These are phyloP conservation scores for Cantharis rustica DNA, from an alignment of 2,888 invertebrate species.

Conservation along the genomic window DNA sequence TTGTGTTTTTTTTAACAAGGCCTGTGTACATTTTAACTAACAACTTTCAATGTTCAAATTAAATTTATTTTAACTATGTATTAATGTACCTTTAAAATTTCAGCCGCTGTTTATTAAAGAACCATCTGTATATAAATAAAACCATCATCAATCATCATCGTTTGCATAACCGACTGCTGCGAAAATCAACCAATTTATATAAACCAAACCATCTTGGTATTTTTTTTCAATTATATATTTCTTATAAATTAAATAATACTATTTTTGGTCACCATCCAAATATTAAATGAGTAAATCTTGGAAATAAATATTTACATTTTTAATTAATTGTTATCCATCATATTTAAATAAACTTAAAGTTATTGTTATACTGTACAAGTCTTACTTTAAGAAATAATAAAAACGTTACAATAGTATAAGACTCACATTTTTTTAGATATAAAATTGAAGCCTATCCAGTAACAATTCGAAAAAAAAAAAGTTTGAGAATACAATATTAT, in stretches of 20 bases:
- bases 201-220: neutral
- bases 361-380: neutral
- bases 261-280: neutral
- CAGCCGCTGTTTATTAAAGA: conserved; percentile 26
- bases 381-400: neutral
- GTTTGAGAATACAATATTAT: neutral
- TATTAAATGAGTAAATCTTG: neutral
- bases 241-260: neutral
- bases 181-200: neutral
- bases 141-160: conserved; percentile 19
- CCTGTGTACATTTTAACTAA: neutral
- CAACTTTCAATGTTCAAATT: neutral
- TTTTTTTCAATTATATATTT: neutral
- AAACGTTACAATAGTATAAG: neutral
- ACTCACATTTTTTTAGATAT: neutral
- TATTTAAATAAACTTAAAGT: neutral
- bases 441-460: neutral
- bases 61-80: neutral
- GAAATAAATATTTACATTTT: neutral
- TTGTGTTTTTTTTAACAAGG: conserved; percentile 23
- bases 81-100: conserved; percentile 8
- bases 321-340: neutral
- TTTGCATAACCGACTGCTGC: conserved; percentile 27
- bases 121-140: conserved; percentile 8
- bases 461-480: neutral